phyloP scores from a whole-genome alignment of 2,888 invertebrate genomes.

The Notodonta dromedarius region DNA sequence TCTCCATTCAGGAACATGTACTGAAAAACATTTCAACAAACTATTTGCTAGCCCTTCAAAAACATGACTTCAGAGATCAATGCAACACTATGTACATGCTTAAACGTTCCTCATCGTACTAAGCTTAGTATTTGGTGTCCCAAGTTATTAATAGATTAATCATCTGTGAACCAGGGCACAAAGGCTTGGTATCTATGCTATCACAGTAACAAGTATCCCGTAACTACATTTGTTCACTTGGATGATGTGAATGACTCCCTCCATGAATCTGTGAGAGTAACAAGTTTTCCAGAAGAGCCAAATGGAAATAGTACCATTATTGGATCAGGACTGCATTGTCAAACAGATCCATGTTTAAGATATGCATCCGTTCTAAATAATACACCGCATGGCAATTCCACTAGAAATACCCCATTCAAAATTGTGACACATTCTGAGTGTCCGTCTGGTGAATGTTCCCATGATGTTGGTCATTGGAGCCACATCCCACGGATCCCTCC shows the following conservation, averaged over 20 bases:
- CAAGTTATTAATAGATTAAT: slow-evolving; percentile 50
- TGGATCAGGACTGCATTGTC: slow-evolving; percentile 27
- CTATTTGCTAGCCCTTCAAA: slow-evolving; percentile 64
- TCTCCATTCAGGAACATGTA: slow-evolving; percentile 57
- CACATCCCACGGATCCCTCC: slow-evolving; percentile 73
- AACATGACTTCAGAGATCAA: slow-evolving; percentile 68
- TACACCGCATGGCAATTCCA: slow-evolving; percentile 11
- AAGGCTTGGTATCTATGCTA: slow-evolving; percentile 76
- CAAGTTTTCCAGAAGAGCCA: slow-evolving; percentile 44
- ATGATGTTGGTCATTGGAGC: slow-evolving; percentile 66
- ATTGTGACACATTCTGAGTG: slow-evolving; percentile 17
- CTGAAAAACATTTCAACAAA: slow-evolving; percentile 56
- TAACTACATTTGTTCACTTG: slow-evolving; percentile 66
- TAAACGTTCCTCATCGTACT: slow-evolving; percentile 53
- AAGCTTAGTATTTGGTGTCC: slow-evolving; percentile 31
- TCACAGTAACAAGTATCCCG: slow-evolving; percentile 72
- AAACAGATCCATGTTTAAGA: slow-evolving; percentile 33
- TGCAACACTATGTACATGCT: slow-evolving; percentile 49
- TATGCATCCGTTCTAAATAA: slow-evolving; percentile 12
- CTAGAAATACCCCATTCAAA: slow-evolving; percentile 17
- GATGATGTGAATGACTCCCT: slow-evolving; percentile 53
- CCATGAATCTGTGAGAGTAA: slow-evolving; percentile 29
- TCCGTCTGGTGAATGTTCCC: slow-evolving; percentile 29
- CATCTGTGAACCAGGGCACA: slow-evolving; percentile 66
- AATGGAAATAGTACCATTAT: slow-evolving; percentile 58